Percentiles rank a stretch among this genome's conserved stretches.
These are phyloP conservation scores for Pagrus major DNA, from an alignment of 2,113 vertebrate species.

Conservation along the genomic window DNA sequence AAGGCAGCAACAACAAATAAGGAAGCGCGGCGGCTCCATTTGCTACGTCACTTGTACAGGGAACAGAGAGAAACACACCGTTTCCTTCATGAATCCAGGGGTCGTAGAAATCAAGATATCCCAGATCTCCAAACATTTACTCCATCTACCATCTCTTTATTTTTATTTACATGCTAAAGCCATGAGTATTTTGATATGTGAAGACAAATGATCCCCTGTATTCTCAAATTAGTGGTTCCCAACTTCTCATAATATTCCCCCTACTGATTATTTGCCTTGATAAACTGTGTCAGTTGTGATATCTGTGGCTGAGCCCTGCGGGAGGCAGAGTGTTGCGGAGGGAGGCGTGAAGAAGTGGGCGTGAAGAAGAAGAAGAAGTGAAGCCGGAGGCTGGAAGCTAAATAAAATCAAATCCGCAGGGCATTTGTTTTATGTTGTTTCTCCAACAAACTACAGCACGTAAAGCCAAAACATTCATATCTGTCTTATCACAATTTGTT, in stretches of 20 bases:
- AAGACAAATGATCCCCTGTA: neutral
- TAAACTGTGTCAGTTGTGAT: conserved; percentile 69
- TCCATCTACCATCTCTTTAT: neutral
- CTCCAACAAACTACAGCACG: neutral
- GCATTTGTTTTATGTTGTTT: conserved; percentile 12
- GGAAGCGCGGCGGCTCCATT: neutral
- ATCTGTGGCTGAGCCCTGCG: conserved; percentile 42
- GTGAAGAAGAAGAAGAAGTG: conserved; percentile 5
- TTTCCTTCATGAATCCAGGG: neutral
- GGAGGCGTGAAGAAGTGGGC: conserved; percentile 55
- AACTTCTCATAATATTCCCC: neutral
- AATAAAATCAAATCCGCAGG: conserved; percentile 59
- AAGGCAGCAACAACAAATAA: neutral
- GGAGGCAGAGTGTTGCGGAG: conserved; percentile 28
- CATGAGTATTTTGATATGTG: neutral
- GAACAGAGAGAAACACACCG: neutral
- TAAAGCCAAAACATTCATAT: neutral
- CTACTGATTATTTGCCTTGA: conserved; percentile 42
- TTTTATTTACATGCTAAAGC: neutral
- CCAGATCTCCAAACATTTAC: neutral
- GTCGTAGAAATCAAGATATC: neutral
- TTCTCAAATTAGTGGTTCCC: neutral
- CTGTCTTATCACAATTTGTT: neutral
- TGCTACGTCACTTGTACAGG: conserved; percentile 6
- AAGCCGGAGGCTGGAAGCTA: conserved; percentile 31